phyloP scores from a whole-genome alignment of 2,113 vertebrate species.

The Eulacestoma nigropectus region DNA sequence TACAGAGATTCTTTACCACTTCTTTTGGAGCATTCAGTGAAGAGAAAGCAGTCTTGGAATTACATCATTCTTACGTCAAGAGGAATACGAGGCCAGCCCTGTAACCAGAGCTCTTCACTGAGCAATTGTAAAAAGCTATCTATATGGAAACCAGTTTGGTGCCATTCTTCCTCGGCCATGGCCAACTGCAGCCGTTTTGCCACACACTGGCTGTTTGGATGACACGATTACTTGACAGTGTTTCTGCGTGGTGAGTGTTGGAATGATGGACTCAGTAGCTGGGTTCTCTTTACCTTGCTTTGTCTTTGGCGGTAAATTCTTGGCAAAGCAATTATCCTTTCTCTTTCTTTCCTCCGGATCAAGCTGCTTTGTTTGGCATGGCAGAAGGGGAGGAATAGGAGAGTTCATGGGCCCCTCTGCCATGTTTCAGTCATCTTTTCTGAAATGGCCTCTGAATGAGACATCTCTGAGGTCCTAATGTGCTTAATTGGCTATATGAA shows the following conservation, averaged over 20 bases:
- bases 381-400: not conserved
- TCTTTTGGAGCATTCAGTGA: not conserved
- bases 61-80: rapidly evolving
- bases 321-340: not conserved
- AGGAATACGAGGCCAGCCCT: not conserved
- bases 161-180: not conserved
- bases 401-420: not conserved
- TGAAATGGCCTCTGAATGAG: not conserved
- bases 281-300: not conserved
- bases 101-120: not conserved
- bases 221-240: not conserved
- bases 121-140: not conserved
- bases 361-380: not conserved
- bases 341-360: not conserved
- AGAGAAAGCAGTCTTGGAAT: not conserved
- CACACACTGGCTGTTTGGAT: not conserved
- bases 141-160: not conserved
- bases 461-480: not conserved
- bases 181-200: not conserved
- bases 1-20: not conserved
- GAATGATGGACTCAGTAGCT: not conserved
- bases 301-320: not conserved
- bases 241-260: not conserved
- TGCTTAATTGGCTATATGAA: not conserved
- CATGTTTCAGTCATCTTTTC: not conserved